A percentile compares a stretch with the other conserved stretches of the same genome.
phyloP scores from a whole-genome alignment of 2,888 invertebrate species.

The Scaptomyza parva region DNA sequence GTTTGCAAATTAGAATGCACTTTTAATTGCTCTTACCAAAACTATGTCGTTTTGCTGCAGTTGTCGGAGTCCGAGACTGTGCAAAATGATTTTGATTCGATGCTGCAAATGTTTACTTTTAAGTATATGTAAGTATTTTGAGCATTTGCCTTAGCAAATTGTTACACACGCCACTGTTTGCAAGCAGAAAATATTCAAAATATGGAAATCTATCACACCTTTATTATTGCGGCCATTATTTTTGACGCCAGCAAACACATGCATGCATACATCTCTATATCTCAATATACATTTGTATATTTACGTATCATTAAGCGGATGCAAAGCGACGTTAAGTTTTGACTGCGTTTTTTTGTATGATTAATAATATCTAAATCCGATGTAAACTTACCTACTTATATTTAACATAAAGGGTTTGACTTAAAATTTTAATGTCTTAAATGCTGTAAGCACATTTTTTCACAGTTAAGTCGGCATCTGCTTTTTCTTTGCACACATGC shows the following conservation, averaged over 20 bases:
- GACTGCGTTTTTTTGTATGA: background rate
- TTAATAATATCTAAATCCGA: background rate
- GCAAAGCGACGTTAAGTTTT: background rate
- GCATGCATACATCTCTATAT: conserved; percentile 9
- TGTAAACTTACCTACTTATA: conserved; percentile 25
- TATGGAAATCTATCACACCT: background rate
- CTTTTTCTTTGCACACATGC: conserved; percentile 9
- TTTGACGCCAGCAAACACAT: conserved; percentile 57
- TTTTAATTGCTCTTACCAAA: conserved; percentile 22
- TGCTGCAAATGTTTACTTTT: conserved; percentile 8
- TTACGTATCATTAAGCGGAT: background rate
- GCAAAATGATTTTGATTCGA: conserved; percentile 9
- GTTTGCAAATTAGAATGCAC: background rate
- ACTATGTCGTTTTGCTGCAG: background rate
- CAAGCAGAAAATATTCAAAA: background rate
- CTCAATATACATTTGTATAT: background rate
- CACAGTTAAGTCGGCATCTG: conserved; percentile 3
- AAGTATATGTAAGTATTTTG: background rate
- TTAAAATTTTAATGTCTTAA: background rate
- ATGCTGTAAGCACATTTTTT: conserved; percentile 23
- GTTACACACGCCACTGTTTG: background rate
- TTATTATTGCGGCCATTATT: conserved; percentile 42
- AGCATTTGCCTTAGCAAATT: background rate
- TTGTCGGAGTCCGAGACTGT: conserved; percentile 39
- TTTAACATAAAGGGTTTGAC: background rate